These are phyloP conservation scores for Drosophila santomea DNA, from an alignment of 1,140 invertebrate species.

Conservation along the genomic window DNA sequence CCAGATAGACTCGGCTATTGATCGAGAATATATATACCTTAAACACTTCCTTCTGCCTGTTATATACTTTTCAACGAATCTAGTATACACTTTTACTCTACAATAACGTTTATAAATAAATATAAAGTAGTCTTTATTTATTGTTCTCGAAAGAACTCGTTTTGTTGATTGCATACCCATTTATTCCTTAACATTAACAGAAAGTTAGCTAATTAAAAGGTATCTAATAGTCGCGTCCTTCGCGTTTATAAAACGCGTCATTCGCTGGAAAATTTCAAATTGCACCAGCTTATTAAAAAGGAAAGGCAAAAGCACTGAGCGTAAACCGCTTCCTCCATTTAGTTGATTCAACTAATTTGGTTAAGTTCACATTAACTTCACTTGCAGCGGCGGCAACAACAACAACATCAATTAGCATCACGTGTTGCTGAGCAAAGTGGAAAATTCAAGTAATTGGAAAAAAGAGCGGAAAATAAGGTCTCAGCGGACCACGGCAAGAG, in stretches of 20 bases:
- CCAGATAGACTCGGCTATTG: too few relatives aligned
- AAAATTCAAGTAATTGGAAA: slow-evolving; percentile 47
- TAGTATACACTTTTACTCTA: too few relatives aligned
- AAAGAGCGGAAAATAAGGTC: slow-evolving; percentile 7
- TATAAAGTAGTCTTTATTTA: too few relatives aligned
- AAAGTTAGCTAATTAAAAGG: too few relatives aligned
- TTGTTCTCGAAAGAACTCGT: too few relatives aligned
- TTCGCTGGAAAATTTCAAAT: neutral
- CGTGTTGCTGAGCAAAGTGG: slow-evolving; percentile 54
- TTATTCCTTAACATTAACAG: too few relatives aligned
- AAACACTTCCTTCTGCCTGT: too few relatives aligned
- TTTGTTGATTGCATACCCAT: too few relatives aligned
- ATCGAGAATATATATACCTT: too few relatives aligned
- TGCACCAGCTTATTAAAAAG: neutral
- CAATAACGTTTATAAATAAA: too few relatives aligned
- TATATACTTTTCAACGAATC: too few relatives aligned
- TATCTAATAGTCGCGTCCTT: too few relatives aligned
- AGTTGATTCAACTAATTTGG: slow-evolving; percentile 66
- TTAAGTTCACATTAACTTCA: slow-evolving; percentile 50
- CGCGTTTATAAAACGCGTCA: neutral
- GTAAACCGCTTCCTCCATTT: slow-evolving; percentile 2
- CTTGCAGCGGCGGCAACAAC: slow-evolving; percentile 37
- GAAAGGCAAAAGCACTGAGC: neutral
- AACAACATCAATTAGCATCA: slow-evolving; percentile 46
- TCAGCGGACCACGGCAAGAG: slow-evolving; percentile 7